phyloP scores from a whole-genome alignment of 2,888 invertebrate species.

The Cenopis cana region DNA sequence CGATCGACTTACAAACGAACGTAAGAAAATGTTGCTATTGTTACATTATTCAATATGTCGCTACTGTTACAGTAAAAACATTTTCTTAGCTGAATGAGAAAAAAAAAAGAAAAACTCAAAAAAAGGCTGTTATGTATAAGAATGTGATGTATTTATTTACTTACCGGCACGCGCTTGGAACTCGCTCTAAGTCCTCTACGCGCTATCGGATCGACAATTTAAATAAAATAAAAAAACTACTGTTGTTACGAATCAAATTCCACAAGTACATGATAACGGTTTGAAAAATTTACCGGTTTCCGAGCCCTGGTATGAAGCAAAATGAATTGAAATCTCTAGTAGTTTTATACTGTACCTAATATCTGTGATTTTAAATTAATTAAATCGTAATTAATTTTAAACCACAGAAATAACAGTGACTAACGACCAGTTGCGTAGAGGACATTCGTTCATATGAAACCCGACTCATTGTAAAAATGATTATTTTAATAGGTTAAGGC shows the following conservation, averaged over 20 bases:
- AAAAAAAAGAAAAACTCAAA: conserved; percentile 66
- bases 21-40: conserved; percentile 27
- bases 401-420: no score
- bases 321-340: no score
- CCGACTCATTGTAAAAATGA: conserved; percentile 74
- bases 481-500: conserved; percentile 54
- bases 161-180: conserved; percentile 73
- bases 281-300: no score
- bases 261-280: no score
- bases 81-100: conserved; percentile 51
- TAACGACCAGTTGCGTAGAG: conserved; percentile 28
- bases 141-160: conserved; percentile 75
- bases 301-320: no score
- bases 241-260: no score
- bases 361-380: no score
- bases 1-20: conserved; percentile 24
- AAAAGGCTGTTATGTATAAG: conserved; percentile 77
- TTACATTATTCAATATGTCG: neutral
- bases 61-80: conserved; percentile 17
- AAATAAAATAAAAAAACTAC: no score
- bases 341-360: no score
- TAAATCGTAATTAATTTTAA: no score
- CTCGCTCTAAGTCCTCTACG: conserved; percentile 46
- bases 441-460: conserved; percentile 55
- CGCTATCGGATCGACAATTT: neutral